Percentiles rank a stretch among this genome's conserved stretches.
Evolutionary conservation across 2,797 vertebrate species (phyloP).

Genomic region (Lutjanus argentimaculatus): DNA sequence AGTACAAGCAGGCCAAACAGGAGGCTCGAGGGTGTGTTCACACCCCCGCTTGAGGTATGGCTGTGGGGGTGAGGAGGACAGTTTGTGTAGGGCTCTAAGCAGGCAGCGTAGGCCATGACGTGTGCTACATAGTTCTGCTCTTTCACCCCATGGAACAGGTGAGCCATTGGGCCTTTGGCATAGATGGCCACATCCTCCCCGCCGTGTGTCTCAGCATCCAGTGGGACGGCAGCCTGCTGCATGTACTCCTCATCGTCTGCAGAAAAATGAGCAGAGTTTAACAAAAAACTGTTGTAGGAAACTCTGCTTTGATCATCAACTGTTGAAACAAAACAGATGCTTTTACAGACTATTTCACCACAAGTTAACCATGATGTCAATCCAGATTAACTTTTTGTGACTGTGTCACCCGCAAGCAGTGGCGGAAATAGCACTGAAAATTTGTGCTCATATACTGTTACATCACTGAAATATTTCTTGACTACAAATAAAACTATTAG

Average conservation of each 20-base stretch:
- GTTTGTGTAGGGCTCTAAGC: constrained; percentile 86
- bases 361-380: background rate
- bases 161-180: constrained; percentile 90
- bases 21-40: constrained; percentile 36
- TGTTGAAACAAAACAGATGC: constrained; percentile 10
- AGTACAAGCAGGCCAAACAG: constrained; percentile 66
- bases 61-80: constrained; percentile 75
- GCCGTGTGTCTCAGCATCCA: constrained; percentile 88
- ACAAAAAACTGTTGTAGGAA: background rate
- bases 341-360: background rate
- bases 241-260: constrained; percentile 88
- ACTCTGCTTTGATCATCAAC: background rate
- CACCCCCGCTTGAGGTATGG: constrained; percentile 36
- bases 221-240: constrained; percentile 89
- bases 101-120: constrained; percentile 89
- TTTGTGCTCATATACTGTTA: too few species aligned
- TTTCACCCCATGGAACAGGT: constrained; percentile 89
- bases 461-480: too few species aligned
- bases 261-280: constrained; percentile 1
- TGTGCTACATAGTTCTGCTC: constrained; percentile 91
- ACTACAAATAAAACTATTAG: too few species aligned
- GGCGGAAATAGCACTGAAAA: too few species aligned
- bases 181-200: constrained; percentile 91
- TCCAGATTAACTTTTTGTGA: background rate
- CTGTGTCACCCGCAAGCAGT: background rate